phyloP scores from a whole-genome alignment of 2,113 vertebrate genomes.

The Pseudonaja textilis region DNA sequence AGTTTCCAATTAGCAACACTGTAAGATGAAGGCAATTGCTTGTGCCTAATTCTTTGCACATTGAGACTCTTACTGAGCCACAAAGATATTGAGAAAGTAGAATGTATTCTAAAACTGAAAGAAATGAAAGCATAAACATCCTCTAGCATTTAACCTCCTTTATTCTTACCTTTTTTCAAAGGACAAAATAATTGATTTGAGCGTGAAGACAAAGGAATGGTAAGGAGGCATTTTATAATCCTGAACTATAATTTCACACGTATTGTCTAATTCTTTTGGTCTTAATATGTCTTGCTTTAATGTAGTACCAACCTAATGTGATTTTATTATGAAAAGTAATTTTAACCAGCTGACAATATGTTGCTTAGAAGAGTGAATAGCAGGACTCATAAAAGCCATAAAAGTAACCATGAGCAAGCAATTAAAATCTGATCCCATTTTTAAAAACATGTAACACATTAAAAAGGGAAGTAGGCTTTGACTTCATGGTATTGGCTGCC shows the following conservation, averaged over 20 bases:
- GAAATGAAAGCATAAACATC: not conserved
- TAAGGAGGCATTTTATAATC: constrained; percentile 61
- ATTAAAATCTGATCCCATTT: not conserved
- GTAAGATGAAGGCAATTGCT: not conserved
- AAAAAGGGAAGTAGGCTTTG: not conserved
- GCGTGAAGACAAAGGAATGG: constrained; percentile 72
- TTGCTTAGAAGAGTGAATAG: not conserved
- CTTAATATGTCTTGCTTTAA: not conserved
- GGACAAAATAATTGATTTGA: constrained; percentile 71
- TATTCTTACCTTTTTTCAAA: constrained; percentile 52
- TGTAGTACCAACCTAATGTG: constrained; percentile 11
- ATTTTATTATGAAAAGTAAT: not conserved
- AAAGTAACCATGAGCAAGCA: not conserved
- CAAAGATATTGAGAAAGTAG: not conserved
- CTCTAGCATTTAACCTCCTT: not conserved
- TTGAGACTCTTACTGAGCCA: not conserved
- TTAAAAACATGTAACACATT: not conserved
- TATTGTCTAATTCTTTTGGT: not conserved
- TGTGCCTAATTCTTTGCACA: not conserved
- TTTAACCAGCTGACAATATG: not conserved
- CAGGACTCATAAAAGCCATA: not conserved
- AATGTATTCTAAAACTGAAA: not conserved
- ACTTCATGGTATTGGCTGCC: not conserved
- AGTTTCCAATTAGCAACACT: not conserved
- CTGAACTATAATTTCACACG: not conserved